A percentile compares a stretch with the other conserved stretches of the same genome.
These are phyloP conservation scores for Jordanella pulchra DNA, from an alignment of 2,797 vertebrate genomes.

Conservation along the genomic window DNA sequence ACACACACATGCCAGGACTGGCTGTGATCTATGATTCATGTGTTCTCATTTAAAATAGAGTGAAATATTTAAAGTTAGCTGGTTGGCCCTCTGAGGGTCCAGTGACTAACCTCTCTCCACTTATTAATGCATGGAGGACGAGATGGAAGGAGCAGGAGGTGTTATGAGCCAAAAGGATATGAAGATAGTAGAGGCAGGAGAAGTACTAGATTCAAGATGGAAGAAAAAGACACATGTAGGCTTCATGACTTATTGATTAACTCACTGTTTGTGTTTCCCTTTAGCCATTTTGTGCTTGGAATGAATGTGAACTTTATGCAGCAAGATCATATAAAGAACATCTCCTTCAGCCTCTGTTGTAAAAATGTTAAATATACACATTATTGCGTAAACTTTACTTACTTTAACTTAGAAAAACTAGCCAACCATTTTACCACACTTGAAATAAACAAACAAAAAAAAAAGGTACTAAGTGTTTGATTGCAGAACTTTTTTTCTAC, in stretches of 20 bases:
- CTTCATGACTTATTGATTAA: neutral
- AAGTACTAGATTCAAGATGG: conserved; percentile 1
- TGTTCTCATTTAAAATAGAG: conserved; percentile 82
- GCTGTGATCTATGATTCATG: conserved; percentile 86
- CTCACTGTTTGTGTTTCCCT: neutral
- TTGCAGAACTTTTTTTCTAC: too few relatives aligned
- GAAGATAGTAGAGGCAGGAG: conserved; percentile 21
- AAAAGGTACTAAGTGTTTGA: too few relatives aligned
- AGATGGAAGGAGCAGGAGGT: conserved; percentile 1
- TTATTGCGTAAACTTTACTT: too few relatives aligned
- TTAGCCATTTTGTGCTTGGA: neutral
- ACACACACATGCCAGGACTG: conserved; percentile 29
- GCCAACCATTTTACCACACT: too few relatives aligned
- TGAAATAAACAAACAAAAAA: too few relatives aligned
- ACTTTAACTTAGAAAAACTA: too few relatives aligned
- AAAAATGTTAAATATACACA: too few relatives aligned
- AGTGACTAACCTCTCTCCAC: conserved; percentile 72
- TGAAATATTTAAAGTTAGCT: conserved; percentile 85
- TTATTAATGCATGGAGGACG: conserved; percentile 61
- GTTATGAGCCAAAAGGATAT: conserved; percentile 16
- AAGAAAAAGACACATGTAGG: conserved; percentile 12
- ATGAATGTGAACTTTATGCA: too few relatives aligned
- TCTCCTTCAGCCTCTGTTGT: too few relatives aligned
- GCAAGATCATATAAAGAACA: too few relatives aligned
- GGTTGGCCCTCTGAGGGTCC: conserved; percentile 71